Percentiles rank a stretch among this genome's conserved stretches.
Evolutionary conservation across 30 jellyfish, hydroid and myxozoan genomes (phyloP).

Genomic region (Turritopsis rubra): DNA sequence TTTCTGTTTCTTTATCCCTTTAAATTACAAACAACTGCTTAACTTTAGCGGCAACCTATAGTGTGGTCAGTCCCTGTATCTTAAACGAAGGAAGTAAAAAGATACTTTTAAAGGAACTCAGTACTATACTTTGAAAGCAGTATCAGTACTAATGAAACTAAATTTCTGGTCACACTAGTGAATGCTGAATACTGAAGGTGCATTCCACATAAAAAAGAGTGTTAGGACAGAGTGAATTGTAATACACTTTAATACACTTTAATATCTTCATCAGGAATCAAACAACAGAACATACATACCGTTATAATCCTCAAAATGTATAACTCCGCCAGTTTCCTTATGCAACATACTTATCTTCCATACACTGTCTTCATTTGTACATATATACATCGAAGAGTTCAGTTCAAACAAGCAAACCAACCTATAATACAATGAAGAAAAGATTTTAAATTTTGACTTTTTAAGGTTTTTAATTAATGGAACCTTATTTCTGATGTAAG

Average conservation of each 20-base stretch:
- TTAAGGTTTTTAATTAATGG: background rate
- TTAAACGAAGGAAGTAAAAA: too few species aligned
- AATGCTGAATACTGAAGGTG: too few species aligned
- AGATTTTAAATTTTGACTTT: background rate
- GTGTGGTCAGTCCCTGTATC: too few species aligned
- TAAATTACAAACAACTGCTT: too few species aligned
- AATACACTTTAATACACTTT: background rate
- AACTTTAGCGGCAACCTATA: too few species aligned
- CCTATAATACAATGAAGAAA: background rate
- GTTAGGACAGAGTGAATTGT: background rate
- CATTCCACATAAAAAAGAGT: background rate
- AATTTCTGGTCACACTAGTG: too few species aligned
- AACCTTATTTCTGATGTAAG: too few species aligned
- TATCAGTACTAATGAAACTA: too few species aligned
- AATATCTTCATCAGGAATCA: background rate
- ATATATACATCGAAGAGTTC: conserved; percentile 79
- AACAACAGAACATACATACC: conserved; percentile 35
- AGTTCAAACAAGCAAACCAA: conserved; percentile 86
- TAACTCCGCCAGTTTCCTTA: conserved; percentile 83
- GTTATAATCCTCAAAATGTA: conserved; percentile 68
- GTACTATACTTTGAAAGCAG: too few species aligned
- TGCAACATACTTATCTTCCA: conserved; percentile 93
- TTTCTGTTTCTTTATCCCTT: too few species aligned
- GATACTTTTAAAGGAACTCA: too few species aligned
- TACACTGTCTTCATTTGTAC: conserved; percentile 64